Percentiles rank a stretch among this genome's conserved stretches.
phyloP scores from a whole-genome alignment of 2,888 invertebrate species.

The Coenonympha glycerion region DNA sequence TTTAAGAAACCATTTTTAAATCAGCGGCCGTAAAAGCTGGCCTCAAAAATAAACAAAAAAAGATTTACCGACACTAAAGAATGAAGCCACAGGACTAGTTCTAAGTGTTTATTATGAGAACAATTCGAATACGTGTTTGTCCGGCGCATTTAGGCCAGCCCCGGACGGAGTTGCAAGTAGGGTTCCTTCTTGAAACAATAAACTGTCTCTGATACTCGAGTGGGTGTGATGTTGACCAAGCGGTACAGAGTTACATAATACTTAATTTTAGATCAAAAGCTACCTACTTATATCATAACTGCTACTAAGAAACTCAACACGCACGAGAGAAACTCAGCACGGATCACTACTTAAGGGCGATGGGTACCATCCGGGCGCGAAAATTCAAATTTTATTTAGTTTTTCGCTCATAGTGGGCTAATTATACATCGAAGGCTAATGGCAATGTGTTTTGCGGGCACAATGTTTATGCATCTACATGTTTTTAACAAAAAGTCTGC shows the following conservation, averaged over 20 bases:
- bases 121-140: constrained; percentile 33
- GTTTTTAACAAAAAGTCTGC: too few relatives aligned
- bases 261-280: constrained; percentile 1
- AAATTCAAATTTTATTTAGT: too few relatives aligned
- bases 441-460: too few relatives aligned
- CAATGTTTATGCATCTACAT: too few relatives aligned
- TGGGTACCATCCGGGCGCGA: too few relatives aligned
- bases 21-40: constrained; percentile 37
- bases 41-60: constrained; percentile 47
- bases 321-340: too few relatives aligned
- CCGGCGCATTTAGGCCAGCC: constrained; percentile 10
- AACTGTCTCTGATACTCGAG: constrained; percentile 12
- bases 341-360: too few relatives aligned
- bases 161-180: constrained; percentile 26
- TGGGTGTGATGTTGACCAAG: constrained; percentile 9
- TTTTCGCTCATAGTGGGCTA: too few relatives aligned
- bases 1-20: constrained; percentile 21
- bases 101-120: constrained; percentile 53
- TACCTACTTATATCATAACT: not conserved
- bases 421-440: too few relatives aligned
- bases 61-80: constrained; percentile 47
- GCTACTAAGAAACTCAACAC: not conserved
- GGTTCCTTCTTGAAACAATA: constrained; percentile 25
- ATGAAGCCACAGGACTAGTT: constrained; percentile 46
- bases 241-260: constrained; percentile 12